These are phyloP conservation scores for Ctenosaura bakeri DNA, from an alignment of 2,797 vertebrate genomes.

Conservation along the genomic window DNA sequence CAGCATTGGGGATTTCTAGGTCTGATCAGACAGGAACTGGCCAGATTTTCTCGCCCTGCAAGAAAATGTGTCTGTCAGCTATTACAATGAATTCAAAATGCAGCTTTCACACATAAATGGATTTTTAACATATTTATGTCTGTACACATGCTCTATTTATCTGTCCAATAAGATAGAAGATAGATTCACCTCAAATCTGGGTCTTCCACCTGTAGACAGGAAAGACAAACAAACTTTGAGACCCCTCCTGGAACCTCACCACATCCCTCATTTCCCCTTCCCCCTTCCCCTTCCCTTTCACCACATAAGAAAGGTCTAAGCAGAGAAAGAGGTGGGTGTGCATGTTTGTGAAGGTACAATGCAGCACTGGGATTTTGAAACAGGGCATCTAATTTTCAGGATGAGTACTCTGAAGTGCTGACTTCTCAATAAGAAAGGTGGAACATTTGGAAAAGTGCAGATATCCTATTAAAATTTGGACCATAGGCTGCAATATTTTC, in stretches of 20 bases:
- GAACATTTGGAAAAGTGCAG: neutral
- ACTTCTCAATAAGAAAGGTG: neutral
- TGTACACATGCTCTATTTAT: neutral
- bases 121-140: neutral
- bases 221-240: neutral
- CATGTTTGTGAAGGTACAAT: neutral
- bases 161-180: neutral
- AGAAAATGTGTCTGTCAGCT: neutral
- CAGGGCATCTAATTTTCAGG: constrained; percentile 3
- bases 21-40: neutral
- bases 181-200: neutral
- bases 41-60: neutral
- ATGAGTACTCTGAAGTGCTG: neutral
- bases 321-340: no score
- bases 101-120: neutral
- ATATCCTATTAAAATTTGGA: constrained; percentile 15
- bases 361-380: neutral
- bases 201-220: neutral
- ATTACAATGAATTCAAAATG: neutral
- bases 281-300: neutral
- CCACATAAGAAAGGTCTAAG: neutral
- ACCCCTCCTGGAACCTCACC: neutral
- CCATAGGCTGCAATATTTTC: neutral
- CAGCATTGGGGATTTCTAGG: neutral
- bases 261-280: neutral